Evolutionary conservation across 2,888 invertebrate species (phyloP), one percentile per base, ranked within the genome.

Genomic region (Dicroscelio sp.): DNA sequence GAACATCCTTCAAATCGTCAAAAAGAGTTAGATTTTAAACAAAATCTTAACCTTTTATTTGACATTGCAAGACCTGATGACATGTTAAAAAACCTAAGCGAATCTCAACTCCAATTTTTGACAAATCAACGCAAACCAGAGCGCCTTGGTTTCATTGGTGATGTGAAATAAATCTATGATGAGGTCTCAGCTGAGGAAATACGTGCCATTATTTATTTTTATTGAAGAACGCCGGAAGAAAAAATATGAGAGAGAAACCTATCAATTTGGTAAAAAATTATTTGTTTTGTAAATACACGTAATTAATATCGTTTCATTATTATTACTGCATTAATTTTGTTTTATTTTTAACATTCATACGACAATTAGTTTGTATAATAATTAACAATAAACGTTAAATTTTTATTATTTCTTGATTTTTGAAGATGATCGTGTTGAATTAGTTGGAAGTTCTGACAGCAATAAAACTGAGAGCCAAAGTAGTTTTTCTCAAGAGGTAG

Each of bases 341-440:
- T n/a, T n/a, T n/a, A n/a, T n/a, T n/a, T n/a, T n/a, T n/a, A n/a
- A n/a, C n/a, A n/a, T n/a, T n/a, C n/a, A n/a, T n/a, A n/a, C n/a
- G n/a, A n/a, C n/a, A n/a, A n/a, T n/a, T n/a, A n/a, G n/a, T n/a
- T n/a, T n/a, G n/a, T n/a, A n/a, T n/a, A n/a, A n/a, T n/a, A n/a
- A n/a, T n/a, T n/a, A n/a, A n/a, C n/a, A n/a, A n/a, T n/a, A n/a
- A n/a, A n/a, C n/a, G n/a, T n/a, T n/a, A n/a, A n/a, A n/a, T n/a
- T n/a, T n/a, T n/a, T n/a, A n/a, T n/a, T n/a, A n/a, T n/a, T n/a
- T n/a, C n/a, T n/a, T n/a, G n/a, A n/a, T n/a, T n/a, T n/a, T n/a
- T n/a, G n/a, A n/a, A 82, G 82, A 25, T 71, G 69, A 82, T 27
- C 12, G 55, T 27, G 58, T 58, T 33, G 58, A 82, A 55, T 38